These are phyloP conservation scores for Grantiella picta DNA, from an alignment of 2,113 vertebrate species.

Conservation along the genomic window DNA sequence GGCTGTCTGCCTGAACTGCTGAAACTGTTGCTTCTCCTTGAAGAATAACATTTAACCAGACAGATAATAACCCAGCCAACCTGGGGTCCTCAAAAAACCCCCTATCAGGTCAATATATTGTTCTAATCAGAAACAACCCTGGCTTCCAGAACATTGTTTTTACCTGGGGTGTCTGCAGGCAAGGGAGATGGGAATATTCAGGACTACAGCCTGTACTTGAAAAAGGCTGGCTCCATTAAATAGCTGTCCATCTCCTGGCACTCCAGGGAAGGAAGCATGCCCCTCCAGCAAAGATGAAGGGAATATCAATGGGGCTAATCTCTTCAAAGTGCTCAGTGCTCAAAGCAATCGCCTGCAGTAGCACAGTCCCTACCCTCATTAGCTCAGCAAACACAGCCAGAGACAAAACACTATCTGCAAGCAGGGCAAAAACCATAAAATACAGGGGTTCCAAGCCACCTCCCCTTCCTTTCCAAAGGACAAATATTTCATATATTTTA, in stretches of 20 bases:
- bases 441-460: slow-evolving; percentile 14
- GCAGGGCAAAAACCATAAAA: slow-evolving; percentile 2
- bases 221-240: slow-evolving; percentile 69
- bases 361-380: slow-evolving; percentile 60
- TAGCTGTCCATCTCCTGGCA: slow-evolving; percentile 60
- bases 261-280: slow-evolving; percentile 62
- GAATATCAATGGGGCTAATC: slow-evolving; percentile 75
- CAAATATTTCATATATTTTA: slow-evolving; percentile 30
- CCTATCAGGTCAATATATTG: neutral
- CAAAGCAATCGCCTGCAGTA: slow-evolving; percentile 66
- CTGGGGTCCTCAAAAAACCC: neutral
- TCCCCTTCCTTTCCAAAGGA: slow-evolving; percentile 7
- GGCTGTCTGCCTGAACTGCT: slow-evolving; percentile 21
- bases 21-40: slow-evolving; percentile 14
- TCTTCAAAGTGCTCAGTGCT: slow-evolving; percentile 67
- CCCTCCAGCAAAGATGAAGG: slow-evolving; percentile 60
- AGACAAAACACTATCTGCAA: slow-evolving; percentile 38
- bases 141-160: slow-evolving; percentile 1
- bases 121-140: neutral
- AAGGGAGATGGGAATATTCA: slow-evolving; percentile 54
- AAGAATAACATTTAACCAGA: slow-evolving; percentile 45
- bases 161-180: neutral
- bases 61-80: slow-evolving; percentile 23
- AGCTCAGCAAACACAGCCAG: slow-evolving; percentile 52
- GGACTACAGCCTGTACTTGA: slow-evolving; percentile 24